Conservation (phyloP, 2,888 invertebrate genomes). For the Troglohyphantes excavatus region DNA sequence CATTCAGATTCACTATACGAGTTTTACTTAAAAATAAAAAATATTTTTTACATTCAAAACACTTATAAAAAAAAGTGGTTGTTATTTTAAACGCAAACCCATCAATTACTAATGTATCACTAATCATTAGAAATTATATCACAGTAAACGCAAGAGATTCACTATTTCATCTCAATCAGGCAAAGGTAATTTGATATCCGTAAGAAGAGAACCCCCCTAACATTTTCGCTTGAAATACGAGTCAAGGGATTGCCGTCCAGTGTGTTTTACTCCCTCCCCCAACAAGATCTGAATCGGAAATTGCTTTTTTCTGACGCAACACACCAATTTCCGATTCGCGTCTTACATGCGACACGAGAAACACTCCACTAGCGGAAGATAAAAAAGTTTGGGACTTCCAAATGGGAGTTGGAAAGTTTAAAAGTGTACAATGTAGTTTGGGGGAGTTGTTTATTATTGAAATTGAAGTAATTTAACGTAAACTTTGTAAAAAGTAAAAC, state of each 20-base stretch:
- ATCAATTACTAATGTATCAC: too few species aligned
- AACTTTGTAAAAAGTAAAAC: too few species aligned
- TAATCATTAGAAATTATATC: too few species aligned
- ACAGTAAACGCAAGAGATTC: too few species aligned
- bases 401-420: neutral
- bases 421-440: constrained; percentile 5
- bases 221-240: neutral
- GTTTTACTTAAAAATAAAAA: too few species aligned
- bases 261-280: neutral
- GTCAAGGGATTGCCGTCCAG: neutral
- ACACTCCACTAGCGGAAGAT: neutral
- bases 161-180: neutral
- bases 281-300: neutral
- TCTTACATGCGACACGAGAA: neutral
- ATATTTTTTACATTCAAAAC: too few species aligned
- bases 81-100: too few species aligned
- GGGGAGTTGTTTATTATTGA: too few species aligned
- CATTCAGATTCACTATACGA: too few species aligned
- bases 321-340: neutral
- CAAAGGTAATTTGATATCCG: neutral
- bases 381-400: neutral
- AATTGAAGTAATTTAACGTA: too few species aligned
- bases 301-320: neutral
- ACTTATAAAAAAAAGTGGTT: too few species aligned
- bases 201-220: neutral